Evolutionary conservation across 1,140 invertebrate genomes (phyloP).

Genomic region (Ridgeia piscesae): DNA sequence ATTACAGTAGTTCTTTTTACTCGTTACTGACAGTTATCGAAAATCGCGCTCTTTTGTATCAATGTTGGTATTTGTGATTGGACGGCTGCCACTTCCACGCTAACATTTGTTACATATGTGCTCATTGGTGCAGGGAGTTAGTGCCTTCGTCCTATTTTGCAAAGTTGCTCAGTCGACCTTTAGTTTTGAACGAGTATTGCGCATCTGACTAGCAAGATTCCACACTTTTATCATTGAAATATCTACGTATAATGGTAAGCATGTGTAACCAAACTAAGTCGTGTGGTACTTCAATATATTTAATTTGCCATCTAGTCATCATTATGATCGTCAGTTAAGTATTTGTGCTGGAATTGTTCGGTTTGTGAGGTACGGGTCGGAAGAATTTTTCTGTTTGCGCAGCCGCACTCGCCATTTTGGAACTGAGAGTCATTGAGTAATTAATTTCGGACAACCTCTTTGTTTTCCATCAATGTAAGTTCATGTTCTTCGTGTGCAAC

Average conservation of each 20-base stretch:
- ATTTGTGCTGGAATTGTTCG: background rate
- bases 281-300: background rate
- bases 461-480: background rate
- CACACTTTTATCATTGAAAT: background rate
- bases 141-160: background rate
- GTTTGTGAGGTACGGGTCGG: background rate
- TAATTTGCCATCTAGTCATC: background rate
- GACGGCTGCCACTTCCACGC: background rate
- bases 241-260: background rate
- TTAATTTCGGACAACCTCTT: background rate
- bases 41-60: background rate
- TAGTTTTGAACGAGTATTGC: background rate
- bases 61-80: background rate
- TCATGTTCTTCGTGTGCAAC: background rate
- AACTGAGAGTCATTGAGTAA: background rate
- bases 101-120: background rate
- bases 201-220: background rate
- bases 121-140: background rate
- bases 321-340: background rate
- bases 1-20: too few species aligned
- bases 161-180: background rate
- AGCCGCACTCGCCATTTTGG: slow-evolving; percentile 3
- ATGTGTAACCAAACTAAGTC: background rate
- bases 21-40: too few species aligned
- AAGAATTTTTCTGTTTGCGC: background rate